phyloP scores from a whole-genome alignment of 2,888 invertebrate species.

The Agrochola circellaris region DNA sequence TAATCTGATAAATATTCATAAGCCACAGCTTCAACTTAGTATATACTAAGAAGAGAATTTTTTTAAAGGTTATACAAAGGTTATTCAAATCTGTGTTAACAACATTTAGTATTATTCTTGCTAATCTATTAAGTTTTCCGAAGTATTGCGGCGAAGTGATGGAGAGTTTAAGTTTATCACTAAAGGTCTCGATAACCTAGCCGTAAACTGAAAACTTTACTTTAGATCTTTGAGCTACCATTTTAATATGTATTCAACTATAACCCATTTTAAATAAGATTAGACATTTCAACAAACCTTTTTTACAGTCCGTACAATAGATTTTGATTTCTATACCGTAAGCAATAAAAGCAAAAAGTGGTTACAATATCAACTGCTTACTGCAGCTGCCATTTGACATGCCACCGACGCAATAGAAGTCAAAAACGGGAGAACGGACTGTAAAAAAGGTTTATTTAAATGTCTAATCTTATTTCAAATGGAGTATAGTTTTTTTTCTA shows the following conservation, averaged over 20 bases:
- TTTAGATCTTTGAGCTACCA: constrained; percentile 6
- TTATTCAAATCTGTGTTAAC: background rate
- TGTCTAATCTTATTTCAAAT: no score
- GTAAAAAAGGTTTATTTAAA: no score
- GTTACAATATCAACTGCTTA: no score
- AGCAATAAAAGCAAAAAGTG: no score
- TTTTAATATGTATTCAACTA: no score
- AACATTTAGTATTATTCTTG: constrained; percentile 23
- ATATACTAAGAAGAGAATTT: background rate
- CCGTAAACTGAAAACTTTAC: constrained; percentile 8
- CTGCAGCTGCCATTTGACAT: no score
- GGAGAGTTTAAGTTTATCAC: constrained; percentile 9
- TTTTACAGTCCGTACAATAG: no score
- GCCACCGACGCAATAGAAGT: no score
- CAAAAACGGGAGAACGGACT: no score
- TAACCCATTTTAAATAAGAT: no score
- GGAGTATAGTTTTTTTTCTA: background rate
- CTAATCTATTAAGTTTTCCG: constrained; percentile 34
- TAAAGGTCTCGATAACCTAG: background rate
- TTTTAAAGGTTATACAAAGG: constrained; percentile 41
- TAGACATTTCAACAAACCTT: no score
- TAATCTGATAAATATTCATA: constrained; percentile 30
- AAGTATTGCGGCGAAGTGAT: constrained; percentile 10
- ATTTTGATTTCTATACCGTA: no score
- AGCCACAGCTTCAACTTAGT: background rate